Evolutionary conservation across 2,113 vertebrate species (phyloP).

Genomic region (Spea bombifrons): DNA sequence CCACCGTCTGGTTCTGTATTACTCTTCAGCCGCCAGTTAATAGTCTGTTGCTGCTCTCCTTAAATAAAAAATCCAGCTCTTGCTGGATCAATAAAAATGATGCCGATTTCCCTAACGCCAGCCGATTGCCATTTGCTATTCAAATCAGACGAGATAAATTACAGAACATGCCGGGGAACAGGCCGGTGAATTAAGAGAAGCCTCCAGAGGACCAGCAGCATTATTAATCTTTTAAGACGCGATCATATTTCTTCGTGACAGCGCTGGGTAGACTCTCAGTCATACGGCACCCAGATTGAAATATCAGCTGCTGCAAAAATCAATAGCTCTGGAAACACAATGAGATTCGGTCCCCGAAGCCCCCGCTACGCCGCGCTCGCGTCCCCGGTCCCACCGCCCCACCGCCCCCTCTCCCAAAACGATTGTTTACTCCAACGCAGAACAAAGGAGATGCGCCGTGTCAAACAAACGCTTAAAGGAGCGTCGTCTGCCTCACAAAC

Average conservation of each 20-base stretch:
- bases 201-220: constrained; percentile 79
- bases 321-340: constrained; percentile 78
- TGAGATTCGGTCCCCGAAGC: constrained; percentile 74
- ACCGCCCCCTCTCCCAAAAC: constrained; percentile 23
- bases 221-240: constrained; percentile 89
- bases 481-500: neutral
- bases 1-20: constrained; percentile 53
- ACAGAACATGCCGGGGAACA: constrained; percentile 85
- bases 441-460: constrained; percentile 27
- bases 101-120: constrained; percentile 85
- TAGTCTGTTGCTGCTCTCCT: constrained; percentile 75
- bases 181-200: constrained; percentile 86
- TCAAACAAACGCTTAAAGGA: neutral
- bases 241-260: constrained; percentile 87
- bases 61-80: constrained; percentile 78
- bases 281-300: constrained; percentile 82
- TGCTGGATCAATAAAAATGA: constrained; percentile 83
- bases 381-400: constrained; percentile 48
- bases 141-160: constrained; percentile 87
- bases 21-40: constrained; percentile 70
- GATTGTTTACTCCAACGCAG: constrained; percentile 24
- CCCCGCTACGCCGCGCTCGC: constrained; percentile 61
- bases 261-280: constrained; percentile 76
- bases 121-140: constrained; percentile 85
- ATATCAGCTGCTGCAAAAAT: constrained; percentile 82